Evolutionary conservation across 2,888 invertebrate species (phyloP).

Genomic region (Caenorhabditis panamensis): DNA sequence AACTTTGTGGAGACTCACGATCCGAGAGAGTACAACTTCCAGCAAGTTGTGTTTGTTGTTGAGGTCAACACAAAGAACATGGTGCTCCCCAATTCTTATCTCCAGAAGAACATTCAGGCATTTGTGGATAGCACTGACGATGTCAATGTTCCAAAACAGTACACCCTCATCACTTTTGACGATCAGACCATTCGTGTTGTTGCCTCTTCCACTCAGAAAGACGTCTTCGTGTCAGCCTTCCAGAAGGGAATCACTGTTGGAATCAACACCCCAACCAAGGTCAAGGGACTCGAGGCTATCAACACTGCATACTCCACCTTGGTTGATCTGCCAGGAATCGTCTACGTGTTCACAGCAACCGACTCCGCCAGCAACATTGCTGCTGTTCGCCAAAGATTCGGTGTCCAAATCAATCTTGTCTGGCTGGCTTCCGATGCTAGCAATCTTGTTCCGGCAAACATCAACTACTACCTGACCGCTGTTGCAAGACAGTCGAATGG

Average conservation of each 20-base stretch:
- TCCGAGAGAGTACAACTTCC: slow-evolving; percentile 59
- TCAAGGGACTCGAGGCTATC: slow-evolving; percentile 49
- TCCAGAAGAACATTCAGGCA: slow-evolving; percentile 54
- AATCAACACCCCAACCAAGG: slow-evolving; percentile 28
- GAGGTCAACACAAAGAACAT: slow-evolving; percentile 62
- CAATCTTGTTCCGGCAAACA: slow-evolving; percentile 18
- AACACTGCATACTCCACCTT: slow-evolving; percentile 50
- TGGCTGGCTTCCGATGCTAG: slow-evolving; percentile 26
- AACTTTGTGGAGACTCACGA: slow-evolving; percentile 69
- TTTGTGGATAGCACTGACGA: slow-evolving; percentile 57
- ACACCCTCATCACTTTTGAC: slow-evolving; percentile 68
- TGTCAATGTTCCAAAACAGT: slow-evolving; percentile 54
- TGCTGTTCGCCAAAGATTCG: slow-evolving; percentile 40
- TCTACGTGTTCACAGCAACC: slow-evolving; percentile 61
- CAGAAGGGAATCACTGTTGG: slow-evolving; percentile 25
- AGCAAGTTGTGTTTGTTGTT: slow-evolving; percentile 67
- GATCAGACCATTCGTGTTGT: slow-evolving; percentile 54
- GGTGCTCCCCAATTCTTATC: slow-evolving; percentile 19
- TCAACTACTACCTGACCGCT: slow-evolving; percentile 28
- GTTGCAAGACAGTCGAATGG: slow-evolving; percentile 65
- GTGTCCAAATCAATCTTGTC: slow-evolving; percentile 47
- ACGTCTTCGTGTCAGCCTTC: slow-evolving; percentile 53
- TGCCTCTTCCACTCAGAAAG: slow-evolving; percentile 51
- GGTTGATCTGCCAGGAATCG: slow-evolving; percentile 58
- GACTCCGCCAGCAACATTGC: slow-evolving; percentile 4